Percentiles rank a stretch among this genome's conserved stretches.
Evolutionary conservation across 2,797 vertebrate species (phyloP).

Genomic region (Australoheros facetus): DNA sequence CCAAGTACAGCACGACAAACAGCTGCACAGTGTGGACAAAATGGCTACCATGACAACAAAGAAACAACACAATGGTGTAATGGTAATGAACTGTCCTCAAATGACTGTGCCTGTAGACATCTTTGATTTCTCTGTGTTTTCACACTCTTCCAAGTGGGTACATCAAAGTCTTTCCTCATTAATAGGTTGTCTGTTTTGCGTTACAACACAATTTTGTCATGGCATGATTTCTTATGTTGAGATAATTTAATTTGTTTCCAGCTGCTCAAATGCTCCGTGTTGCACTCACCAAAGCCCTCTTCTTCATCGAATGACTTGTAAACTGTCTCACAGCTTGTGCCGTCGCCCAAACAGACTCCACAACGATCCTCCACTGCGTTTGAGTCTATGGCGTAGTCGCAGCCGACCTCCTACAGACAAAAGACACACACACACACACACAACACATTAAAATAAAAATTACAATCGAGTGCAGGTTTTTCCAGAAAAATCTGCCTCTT

Average conservation of each 20-base stretch:
- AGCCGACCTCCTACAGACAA: slow-evolving; percentile 86
- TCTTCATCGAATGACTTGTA: slow-evolving; percentile 87
- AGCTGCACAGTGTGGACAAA: slow-evolving; percentile 63
- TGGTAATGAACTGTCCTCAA: slow-evolving; percentile 54
- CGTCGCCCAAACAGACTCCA: slow-evolving; percentile 92
- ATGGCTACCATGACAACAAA: slow-evolving; percentile 58
- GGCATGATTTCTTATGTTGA: slow-evolving; percentile 14
- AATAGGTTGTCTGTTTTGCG: slow-evolving; percentile 46
- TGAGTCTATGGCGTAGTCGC: slow-evolving; percentile 96
- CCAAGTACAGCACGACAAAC: slow-evolving; percentile 57
- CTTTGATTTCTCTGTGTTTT: slow-evolving; percentile 29
- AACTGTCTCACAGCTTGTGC: slow-evolving; percentile 89
- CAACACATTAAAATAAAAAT: slow-evolving; percentile 67
- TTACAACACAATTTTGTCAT: slow-evolving; percentile 33
- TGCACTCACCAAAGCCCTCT: slow-evolving; percentile 89
- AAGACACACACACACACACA: slow-evolving; percentile 26
- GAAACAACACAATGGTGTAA: slow-evolving; percentile 60
- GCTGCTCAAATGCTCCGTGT: slow-evolving; percentile 6
- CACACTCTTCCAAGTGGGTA: slow-evolving; percentile 17
- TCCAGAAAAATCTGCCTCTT: not conserved
- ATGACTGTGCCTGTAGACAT: slow-evolving; percentile 50
- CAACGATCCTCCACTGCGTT: slow-evolving; percentile 93
- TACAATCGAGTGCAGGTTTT: slow-evolving; percentile 1
- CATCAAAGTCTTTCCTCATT: slow-evolving; percentile 44
- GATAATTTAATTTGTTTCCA: slow-evolving; percentile 21